Percentiles rank a stretch among this genome's conserved stretches.
Evolutionary conservation across 2,888 invertebrate species (phyloP).

Genomic region (Acrobasis consociella): DNA sequence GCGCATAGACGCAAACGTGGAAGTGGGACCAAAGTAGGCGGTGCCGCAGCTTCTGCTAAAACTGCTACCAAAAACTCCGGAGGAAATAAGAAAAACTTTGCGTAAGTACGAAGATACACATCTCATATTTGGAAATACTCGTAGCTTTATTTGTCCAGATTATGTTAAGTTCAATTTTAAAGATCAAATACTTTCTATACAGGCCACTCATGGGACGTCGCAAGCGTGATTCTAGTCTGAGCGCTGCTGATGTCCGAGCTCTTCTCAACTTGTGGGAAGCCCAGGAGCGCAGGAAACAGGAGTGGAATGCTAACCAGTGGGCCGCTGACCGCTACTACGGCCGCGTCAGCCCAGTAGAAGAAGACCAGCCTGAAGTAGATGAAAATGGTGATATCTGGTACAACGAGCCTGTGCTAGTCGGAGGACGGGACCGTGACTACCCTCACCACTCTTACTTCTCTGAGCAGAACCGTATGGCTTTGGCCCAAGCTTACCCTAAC

Average conservation of each 20-base stretch:
- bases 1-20: conserved; percentile 68
- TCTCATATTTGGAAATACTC: no score
- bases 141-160: background rate
- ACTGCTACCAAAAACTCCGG: conserved; percentile 73
- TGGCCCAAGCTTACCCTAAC: conserved; percentile 68
- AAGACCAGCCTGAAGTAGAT: conserved; percentile 76
- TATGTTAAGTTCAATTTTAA: background rate
- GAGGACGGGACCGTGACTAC: conserved; percentile 66
- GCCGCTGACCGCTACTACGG: conserved; percentile 68
- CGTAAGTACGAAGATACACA: conserved; percentile 41
- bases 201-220: conserved; percentile 77
- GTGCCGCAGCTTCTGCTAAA: conserved; percentile 75
- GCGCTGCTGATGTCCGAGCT: conserved; percentile 84
- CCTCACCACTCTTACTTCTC: conserved; percentile 75
- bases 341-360: conserved; percentile 63
- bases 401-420: conserved; percentile 81
- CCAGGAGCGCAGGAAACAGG: conserved; percentile 79
- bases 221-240: conserved; percentile 84
- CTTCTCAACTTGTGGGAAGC: conserved; percentile 84
- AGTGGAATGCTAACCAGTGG: conserved; percentile 75
- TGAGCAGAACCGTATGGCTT: conserved; percentile 73
- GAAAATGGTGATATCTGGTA: conserved; percentile 83
- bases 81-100: conserved; percentile 76
- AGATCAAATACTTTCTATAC: conserved; percentile 30
- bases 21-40: conserved; percentile 72